Evolutionary conservation across 2,888 invertebrate genomes (phyloP).

Genomic region (Drosophila acutilabella): DNA sequence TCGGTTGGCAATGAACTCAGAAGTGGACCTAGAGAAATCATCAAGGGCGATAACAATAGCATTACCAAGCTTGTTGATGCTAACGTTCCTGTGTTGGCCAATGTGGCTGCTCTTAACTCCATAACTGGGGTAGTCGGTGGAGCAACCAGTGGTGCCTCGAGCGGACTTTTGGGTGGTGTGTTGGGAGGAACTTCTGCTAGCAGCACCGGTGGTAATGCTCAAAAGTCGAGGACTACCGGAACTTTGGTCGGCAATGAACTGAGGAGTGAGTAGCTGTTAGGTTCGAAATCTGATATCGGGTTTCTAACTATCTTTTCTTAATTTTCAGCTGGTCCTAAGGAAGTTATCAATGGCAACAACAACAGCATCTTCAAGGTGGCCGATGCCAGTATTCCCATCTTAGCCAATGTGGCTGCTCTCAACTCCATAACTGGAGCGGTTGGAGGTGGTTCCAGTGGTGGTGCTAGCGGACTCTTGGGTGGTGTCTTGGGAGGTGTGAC

Average conservation of each 20-base stretch:
- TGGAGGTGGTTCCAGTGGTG: constrained; percentile 12
- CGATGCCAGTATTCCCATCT: background rate
- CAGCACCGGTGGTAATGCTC: background rate
- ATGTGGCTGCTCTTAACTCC: background rate
- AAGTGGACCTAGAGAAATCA: background rate
- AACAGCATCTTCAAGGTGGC: background rate
- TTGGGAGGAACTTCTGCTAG: background rate
- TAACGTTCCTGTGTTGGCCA: background rate
- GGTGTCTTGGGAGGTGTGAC: background rate
- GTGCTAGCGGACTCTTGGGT: background rate
- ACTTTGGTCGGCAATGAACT: constrained; percentile 1
- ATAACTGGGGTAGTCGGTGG: constrained; percentile 1
- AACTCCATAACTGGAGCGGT: background rate
- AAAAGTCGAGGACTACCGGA: background rate
- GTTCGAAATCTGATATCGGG: background rate
- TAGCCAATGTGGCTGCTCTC: background rate
- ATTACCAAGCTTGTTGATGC: background rate
- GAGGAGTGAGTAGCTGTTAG: background rate
- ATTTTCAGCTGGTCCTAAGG: background rate
- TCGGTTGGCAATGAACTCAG: background rate
- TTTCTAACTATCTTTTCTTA: too few relatives aligned
- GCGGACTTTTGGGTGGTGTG: background rate
- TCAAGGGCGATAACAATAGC: background rate
- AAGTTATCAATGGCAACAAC: background rate
- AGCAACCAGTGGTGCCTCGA: background rate